Evolutionary conservation across 2,888 invertebrate species (phyloP).

Genomic region (Protonemura montana): DNA sequence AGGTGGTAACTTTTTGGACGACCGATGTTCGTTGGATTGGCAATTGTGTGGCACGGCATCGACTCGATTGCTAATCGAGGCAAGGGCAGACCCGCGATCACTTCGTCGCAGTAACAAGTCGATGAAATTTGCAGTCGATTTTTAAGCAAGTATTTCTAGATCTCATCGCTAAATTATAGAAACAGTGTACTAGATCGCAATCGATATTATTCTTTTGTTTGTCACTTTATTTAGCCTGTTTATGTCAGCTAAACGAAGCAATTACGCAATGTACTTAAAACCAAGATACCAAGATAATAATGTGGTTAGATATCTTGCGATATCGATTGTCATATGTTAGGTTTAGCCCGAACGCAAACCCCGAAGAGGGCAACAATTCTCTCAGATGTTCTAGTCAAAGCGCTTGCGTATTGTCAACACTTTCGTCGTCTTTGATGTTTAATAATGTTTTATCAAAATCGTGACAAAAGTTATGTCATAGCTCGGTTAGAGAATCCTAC

Average conservation of each 20-base stretch:
- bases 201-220: neutral
- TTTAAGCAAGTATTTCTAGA: slow-evolving; percentile 34
- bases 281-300: neutral
- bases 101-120: neutral
- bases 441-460: neutral
- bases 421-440: slow-evolving; percentile 7
- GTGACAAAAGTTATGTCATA: neutral
- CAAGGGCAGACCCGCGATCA: neutral
- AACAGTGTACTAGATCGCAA: neutral
- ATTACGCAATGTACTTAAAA: neutral
- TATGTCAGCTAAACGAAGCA: neutral
- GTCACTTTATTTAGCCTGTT: neutral
- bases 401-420: slow-evolving; percentile 10
- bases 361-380: neutral
- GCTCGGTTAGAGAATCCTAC: neutral
- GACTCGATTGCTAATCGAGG: neutral
- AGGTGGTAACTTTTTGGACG: slow-evolving; percentile 38
- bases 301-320: neutral
- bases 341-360: neutral
- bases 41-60: neutral
- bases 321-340: neutral
- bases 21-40: neutral
- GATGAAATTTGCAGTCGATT: slow-evolving; percentile 15
- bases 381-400: slow-evolving; percentile 19
- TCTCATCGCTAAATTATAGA: slow-evolving; percentile 24